These are phyloP conservation scores for Cyclina sinensis DNA, from an alignment of 1,140 invertebrate genomes.

Conservation along the genomic window DNA sequence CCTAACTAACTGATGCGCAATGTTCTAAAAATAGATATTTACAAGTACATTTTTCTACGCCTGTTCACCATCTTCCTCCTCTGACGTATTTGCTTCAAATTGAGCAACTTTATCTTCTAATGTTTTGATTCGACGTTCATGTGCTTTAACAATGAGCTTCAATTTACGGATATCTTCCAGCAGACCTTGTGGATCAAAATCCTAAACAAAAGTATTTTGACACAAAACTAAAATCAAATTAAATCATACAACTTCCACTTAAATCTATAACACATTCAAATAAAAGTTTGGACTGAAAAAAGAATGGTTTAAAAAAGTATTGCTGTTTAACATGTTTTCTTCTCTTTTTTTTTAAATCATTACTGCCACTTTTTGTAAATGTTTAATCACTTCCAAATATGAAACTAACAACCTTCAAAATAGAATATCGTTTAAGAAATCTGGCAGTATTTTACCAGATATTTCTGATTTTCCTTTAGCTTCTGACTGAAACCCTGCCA, in stretches of 20 bases:
- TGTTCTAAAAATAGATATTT: slow-evolving; percentile 21
- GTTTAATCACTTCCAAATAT: too few species aligned
- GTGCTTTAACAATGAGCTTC: slow-evolving; percentile 87
- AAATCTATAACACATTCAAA: too few species aligned
- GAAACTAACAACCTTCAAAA: too few species aligned
- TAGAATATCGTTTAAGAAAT: too few species aligned
- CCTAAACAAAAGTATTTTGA: slow-evolving; percentile 73
- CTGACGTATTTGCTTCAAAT: slow-evolving; percentile 81
- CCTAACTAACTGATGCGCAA: slow-evolving; percentile 7
- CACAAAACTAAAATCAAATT: not conserved
- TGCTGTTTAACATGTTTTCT: not conserved
- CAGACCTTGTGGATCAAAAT: slow-evolving; percentile 84
- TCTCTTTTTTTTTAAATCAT: not conserved
- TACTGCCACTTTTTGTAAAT: too few species aligned
- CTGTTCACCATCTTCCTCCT: slow-evolving; percentile 75
- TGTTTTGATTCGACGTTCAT: slow-evolving; percentile 86
- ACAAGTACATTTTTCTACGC: slow-evolving; percentile 53
- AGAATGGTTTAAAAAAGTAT: not conserved
- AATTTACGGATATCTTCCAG: slow-evolving; percentile 87
- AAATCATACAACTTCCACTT: not conserved
- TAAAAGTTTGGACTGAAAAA: not conserved
- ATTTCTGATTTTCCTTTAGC: too few species aligned
- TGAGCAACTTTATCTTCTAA: slow-evolving; percentile 85
- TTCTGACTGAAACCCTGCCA: too few species aligned
- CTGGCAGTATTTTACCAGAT: too few species aligned